A percentile compares a stretch with the other conserved stretches of the same genome.
Evolutionary conservation across 2,113 vertebrate species (phyloP).

Genomic region (Melozone crissalis): DNA sequence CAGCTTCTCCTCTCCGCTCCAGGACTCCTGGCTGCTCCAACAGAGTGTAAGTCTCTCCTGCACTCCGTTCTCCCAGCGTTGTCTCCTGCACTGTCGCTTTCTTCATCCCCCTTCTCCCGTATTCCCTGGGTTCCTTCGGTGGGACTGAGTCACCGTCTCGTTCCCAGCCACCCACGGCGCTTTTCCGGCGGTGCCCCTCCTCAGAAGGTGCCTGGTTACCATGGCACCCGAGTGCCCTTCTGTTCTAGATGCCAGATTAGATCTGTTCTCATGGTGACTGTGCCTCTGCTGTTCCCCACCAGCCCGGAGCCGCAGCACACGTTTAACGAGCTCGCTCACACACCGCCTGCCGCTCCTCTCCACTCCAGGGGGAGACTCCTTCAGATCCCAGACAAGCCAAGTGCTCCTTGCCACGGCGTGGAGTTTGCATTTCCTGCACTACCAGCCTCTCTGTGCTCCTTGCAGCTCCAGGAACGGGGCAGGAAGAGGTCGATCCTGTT

Average conservation of each 20-base stretch:
- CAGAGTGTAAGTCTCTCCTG: slow-evolving; percentile 26
- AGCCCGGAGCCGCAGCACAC: not conserved
- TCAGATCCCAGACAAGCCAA: not conserved
- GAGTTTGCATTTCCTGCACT: slow-evolving; percentile 16
- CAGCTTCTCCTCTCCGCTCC: rapidly evolving
- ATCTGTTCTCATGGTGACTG: slow-evolving; percentile 63
- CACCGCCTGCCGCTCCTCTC: not conserved
- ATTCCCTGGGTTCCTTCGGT: not conserved
- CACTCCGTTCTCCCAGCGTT: rapidly evolving
- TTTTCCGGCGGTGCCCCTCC: slow-evolving; percentile 14
- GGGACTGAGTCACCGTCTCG: slow-evolving; percentile 41
- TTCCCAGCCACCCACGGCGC: slow-evolving; percentile 38
- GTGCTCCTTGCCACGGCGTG: not conserved
- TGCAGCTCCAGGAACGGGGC: not conserved
- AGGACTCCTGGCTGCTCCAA: not conserved
- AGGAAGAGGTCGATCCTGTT: slow-evolving; percentile 31
- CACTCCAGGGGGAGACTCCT: not conserved
- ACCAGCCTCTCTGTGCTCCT: slow-evolving; percentile 21
- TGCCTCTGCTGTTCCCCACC: slow-evolving; percentile 12
- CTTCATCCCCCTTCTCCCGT: not conserved
- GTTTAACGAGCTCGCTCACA: not conserved
- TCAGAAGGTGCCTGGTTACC: slow-evolving; percentile 59
- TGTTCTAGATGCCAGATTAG: slow-evolving; percentile 49
- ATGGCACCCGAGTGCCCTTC: slow-evolving; percentile 55
- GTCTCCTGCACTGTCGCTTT: not conserved